Conservation (phyloP, 1,140 invertebrate genomes). For the Drosophila watanabei region DNA sequence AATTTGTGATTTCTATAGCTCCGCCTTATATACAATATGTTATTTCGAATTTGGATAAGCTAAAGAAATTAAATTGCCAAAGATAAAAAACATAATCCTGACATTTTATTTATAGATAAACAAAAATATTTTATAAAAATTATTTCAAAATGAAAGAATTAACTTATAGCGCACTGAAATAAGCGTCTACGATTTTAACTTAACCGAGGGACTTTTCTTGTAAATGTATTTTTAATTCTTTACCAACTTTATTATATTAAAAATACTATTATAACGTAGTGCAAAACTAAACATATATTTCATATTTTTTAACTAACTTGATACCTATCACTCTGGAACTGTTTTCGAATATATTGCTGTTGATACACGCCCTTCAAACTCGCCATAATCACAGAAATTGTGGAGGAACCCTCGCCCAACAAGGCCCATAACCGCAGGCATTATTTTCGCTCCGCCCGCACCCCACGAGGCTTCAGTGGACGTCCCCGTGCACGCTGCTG, state of each 20-base stretch:
- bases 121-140: not conserved
- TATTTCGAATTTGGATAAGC: no score
- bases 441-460: slow-evolving; percentile 20
- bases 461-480: slow-evolving; percentile 19
- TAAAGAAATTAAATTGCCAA: no score
- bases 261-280: no score
- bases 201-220: not conserved
- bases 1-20: no score
- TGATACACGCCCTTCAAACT: slow-evolving; percentile 32
- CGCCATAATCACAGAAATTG: slow-evolving; percentile 18
- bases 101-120: not conserved
- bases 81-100: no score
- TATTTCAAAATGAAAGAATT: not conserved
- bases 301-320: not conserved
- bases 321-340: not conserved
- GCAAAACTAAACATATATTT: not conserved
- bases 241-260: no score
- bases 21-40: no score
- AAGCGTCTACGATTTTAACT: not conserved
- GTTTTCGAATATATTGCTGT: not conserved
- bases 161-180: not conserved
- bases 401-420: slow-evolving; percentile 7
- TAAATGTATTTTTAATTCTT: not conserved
- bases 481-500: slow-evolving; percentile 12
- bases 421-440: slow-evolving; percentile 40